phyloP scores from a whole-genome alignment of 2,113 vertebrate genomes.

The Anas platyrhynchos region DNA sequence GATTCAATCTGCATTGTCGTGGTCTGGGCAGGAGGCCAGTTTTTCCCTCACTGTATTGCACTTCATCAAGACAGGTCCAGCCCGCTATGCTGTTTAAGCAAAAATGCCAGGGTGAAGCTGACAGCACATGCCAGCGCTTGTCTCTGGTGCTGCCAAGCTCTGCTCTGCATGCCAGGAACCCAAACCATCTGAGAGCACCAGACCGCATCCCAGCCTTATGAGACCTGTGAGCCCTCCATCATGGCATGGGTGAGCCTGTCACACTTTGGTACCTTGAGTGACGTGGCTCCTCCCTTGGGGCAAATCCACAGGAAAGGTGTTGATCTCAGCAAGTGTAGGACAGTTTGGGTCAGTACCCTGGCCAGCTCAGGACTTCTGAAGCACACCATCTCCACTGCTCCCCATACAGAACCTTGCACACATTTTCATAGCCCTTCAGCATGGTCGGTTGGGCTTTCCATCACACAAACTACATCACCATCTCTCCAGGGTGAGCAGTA shows the following conservation, averaged over 20 bases:
- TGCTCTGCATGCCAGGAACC: not conserved
- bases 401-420: accelerated
- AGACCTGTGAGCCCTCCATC: accelerated
- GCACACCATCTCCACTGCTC: accelerated
- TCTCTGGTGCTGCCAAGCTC: not conserved
- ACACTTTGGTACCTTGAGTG: not conserved
- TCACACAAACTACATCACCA: not conserved
- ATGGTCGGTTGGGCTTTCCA: not conserved
- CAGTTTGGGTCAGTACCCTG: not conserved
- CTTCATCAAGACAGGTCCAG: not conserved
- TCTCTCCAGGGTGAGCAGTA: not conserved
- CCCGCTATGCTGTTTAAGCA: accelerated
- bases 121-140: accelerated
- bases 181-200: not conserved
- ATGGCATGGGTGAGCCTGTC: not conserved
- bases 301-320: not conserved
- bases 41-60: not conserved
- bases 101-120: not conserved
- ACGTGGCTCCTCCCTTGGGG: not conserved
- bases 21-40: not conserved
- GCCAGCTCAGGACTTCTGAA: not conserved
- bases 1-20: not conserved
- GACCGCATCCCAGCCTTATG: not conserved
- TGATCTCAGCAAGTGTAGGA: accelerated
- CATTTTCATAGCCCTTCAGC: not conserved